Evolutionary conservation across 2,113 vertebrate genomes (phyloP).

Genomic region (Pseudopipra pipra): DNA sequence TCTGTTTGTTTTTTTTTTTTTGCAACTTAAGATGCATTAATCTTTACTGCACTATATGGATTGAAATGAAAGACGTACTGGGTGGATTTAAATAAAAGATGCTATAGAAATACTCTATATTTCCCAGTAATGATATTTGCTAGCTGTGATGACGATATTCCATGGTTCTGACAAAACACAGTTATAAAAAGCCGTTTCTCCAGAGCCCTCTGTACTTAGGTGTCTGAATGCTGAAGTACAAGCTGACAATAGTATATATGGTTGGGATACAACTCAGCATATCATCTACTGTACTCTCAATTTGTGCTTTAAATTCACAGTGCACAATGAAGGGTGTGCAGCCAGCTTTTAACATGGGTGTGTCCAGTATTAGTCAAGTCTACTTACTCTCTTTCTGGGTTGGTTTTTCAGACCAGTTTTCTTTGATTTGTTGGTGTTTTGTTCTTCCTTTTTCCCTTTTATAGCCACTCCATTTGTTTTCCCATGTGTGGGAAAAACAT

Average conservation of each 20-base stretch:
- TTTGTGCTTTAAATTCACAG: neutral
- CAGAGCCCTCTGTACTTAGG: neutral
- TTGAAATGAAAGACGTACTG: neutral
- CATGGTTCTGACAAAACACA: neutral
- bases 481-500: conserved; percentile 36
- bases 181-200: neutral
- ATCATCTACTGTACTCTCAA: neutral
- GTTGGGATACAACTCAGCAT: neutral
- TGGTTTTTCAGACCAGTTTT: neutral
- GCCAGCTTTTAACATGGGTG: neutral
- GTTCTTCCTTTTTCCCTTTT: conserved; percentile 1
- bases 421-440: neutral
- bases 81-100: neutral
- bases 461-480: conserved; percentile 27
- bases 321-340: neutral
- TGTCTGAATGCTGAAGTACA: neutral
- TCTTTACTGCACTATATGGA: neutral
- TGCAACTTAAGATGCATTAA: neutral
- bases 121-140: neutral
- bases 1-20: neutral
- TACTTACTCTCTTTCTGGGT: neutral
- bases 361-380: neutral
- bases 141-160: neutral
- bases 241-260: neutral
- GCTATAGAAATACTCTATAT: neutral